phyloP scores from a whole-genome alignment of 2,113 vertebrate genomes.

The Melospiza georgiana region DNA sequence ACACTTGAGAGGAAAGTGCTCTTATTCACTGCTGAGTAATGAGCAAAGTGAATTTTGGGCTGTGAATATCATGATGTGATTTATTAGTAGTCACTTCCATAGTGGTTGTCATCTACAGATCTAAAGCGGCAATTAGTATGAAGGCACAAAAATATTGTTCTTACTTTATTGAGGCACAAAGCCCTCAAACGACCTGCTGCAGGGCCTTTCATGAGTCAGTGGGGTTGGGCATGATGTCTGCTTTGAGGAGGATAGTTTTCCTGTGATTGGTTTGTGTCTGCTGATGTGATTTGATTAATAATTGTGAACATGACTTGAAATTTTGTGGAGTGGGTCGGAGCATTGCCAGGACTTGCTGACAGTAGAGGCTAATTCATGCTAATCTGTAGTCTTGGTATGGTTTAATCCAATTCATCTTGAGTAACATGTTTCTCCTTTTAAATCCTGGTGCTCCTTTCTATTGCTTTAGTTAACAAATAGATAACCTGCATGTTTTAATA shows the following conservation, averaged over 20 bases:
- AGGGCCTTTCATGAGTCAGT: slow-evolving; percentile 30
- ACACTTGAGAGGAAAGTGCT: background rate
- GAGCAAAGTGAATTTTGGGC: background rate
- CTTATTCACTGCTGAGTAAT: background rate
- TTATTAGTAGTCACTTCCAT: slow-evolving; percentile 31
- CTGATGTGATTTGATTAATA: slow-evolving; percentile 9
- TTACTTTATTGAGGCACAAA: slow-evolving; percentile 12
- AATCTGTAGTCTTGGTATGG: background rate
- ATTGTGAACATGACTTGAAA: slow-evolving; percentile 25
- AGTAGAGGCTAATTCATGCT: slow-evolving; percentile 4
- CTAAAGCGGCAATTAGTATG: slow-evolving; percentile 49
- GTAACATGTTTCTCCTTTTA: background rate
- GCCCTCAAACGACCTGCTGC: slow-evolving; percentile 23
- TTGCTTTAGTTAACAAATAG: background rate
- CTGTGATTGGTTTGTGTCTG: background rate
- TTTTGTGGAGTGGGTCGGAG: background rate
- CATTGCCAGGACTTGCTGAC: background rate
- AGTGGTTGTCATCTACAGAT: slow-evolving; percentile 20
- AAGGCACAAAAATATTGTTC: background rate
- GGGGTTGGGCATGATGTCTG: background rate
- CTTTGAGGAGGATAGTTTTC: slow-evolving; percentile 17
- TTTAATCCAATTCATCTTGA: background rate
- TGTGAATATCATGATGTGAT: background rate
- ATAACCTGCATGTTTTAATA: background rate
- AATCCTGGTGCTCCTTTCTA: background rate